Evolutionary conservation across 2,113 vertebrate species (phyloP).

Genomic region (Orycteropus afer): DNA sequence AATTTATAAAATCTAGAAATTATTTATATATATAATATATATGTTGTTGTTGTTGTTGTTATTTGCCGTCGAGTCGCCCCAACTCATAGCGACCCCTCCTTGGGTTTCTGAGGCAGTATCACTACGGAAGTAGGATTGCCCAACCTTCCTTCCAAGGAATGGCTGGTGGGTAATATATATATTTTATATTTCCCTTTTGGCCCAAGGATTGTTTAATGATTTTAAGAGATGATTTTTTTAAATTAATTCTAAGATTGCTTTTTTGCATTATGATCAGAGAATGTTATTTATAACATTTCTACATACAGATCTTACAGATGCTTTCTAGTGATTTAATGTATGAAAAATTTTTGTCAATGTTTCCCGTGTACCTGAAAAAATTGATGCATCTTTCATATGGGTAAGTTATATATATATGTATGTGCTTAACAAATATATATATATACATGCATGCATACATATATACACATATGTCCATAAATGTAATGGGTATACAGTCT

Average conservation of each 20-base stretch:
- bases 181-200: neutral
- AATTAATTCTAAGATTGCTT: neutral
- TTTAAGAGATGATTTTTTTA: too few species aligned
- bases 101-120: too few species aligned
- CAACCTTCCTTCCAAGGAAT: too few species aligned
- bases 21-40: too few species aligned
- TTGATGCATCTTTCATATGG: neutral
- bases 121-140: too few species aligned
- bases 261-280: neutral
- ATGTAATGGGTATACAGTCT: neutral
- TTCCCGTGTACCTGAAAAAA: neutral
- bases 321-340: neutral
- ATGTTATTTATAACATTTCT: neutral
- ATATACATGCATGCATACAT: neutral
- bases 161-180: too few species aligned
- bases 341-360: neutral
- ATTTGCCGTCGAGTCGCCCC: too few species aligned
- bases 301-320: neutral
- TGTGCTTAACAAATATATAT: neutral
- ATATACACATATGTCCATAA: too few species aligned
- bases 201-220: neutral
- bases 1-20: neutral
- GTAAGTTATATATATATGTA: neutral
- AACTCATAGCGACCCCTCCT: too few species aligned
- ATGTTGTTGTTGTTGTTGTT: too few species aligned